phyloP scores from a whole-genome alignment of 2,888 invertebrate species.

The Xestoiulus laeticollis region DNA sequence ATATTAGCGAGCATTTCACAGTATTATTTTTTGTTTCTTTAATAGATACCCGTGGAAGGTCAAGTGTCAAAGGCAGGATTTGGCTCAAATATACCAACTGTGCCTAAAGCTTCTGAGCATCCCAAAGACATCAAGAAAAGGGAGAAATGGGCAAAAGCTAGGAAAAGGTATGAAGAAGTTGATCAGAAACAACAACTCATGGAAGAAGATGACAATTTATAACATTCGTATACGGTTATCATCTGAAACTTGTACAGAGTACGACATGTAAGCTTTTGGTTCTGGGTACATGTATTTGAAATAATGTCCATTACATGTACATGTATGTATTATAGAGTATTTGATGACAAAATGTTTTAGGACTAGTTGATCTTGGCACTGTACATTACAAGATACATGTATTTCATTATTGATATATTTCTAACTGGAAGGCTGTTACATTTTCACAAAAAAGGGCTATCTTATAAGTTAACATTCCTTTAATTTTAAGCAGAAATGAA shows the following conservation, averaged over 20 bases:
- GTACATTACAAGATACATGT: too few relatives aligned
- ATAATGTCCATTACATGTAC: neutral
- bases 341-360: too few relatives aligned
- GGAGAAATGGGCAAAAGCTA: neutral
- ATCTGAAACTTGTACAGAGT: neutral
- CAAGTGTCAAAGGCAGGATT: constrained; percentile 1
- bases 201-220: neutral
- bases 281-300: too few relatives aligned
- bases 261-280: neutral
- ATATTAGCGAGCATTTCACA: neutral
- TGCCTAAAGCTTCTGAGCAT: neutral
- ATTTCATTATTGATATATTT: too few relatives aligned
- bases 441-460: too few relatives aligned
- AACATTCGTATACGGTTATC: neutral
- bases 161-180: constrained; percentile 1
- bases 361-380: too few relatives aligned
- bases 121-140: constrained; percentile 4
- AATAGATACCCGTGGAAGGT: neutral
- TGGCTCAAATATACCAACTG: neutral
- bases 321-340: too few relatives aligned
- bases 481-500: too few relatives aligned
- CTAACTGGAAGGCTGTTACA: too few relatives aligned
- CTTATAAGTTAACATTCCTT: too few relatives aligned
- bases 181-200: neutral
- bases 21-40: neutral